Evolutionary conservation across 1,140 invertebrate species (phyloP).

Genomic region (Brachionus koreanus): DNA sequence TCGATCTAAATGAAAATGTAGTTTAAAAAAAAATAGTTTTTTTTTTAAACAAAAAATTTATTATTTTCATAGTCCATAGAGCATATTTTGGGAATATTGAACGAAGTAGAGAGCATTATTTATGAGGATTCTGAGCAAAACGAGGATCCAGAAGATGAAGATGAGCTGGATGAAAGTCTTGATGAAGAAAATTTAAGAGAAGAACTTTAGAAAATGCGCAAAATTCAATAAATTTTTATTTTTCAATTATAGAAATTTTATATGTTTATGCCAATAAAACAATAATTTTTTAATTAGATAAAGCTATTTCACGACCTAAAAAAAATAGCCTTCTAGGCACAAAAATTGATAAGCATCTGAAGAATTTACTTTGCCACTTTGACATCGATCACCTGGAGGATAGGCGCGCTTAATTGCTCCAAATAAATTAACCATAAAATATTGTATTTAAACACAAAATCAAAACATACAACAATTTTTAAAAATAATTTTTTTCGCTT

Average conservation of each 20-base stretch:
- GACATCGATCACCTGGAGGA: background rate
- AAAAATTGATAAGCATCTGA: background rate
- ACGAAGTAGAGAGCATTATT: background rate
- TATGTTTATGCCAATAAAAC: too few relatives aligned
- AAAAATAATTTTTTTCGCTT: background rate
- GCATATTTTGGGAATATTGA: background rate
- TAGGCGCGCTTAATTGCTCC: background rate
- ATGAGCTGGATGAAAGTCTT: background rate
- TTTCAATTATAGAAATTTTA: background rate
- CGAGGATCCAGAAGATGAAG: background rate
- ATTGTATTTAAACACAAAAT: constrained; percentile 12
- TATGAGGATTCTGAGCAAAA: background rate
- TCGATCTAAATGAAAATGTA: constrained; percentile 37
- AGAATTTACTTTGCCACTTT: background rate
- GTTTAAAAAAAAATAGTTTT: background rate
- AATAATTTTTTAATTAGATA: background rate
- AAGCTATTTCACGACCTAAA: background rate
- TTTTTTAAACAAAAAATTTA: background rate
- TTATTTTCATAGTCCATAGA: background rate
- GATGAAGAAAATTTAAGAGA: background rate
- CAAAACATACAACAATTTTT: background rate
- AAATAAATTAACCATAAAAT: constrained; percentile 25
- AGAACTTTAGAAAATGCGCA: background rate
- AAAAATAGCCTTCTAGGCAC: background rate
- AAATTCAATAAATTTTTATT: background rate